Evolutionary conservation across 2,888 invertebrate species (phyloP).

Genomic region (Drosophila dives): DNA sequence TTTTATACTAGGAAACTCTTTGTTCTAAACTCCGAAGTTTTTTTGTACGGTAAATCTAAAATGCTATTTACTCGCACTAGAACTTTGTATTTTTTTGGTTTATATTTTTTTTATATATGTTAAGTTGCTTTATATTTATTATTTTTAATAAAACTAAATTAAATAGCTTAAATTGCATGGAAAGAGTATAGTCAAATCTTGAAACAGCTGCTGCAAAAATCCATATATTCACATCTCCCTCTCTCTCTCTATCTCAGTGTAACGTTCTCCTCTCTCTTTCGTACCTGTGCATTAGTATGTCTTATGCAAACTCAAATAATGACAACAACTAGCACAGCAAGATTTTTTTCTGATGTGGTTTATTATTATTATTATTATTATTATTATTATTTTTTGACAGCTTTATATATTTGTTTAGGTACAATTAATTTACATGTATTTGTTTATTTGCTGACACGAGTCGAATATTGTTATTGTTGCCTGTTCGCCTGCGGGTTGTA

Average conservation of each 20-base stretch:
- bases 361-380: conserved; percentile 54
- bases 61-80: neutral
- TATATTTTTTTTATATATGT: neutral
- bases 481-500: conserved; percentile 49
- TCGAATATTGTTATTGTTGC: conserved; percentile 23
- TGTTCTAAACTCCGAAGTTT: neutral
- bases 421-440: conserved; percentile 7
- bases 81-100: neutral
- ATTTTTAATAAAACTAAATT: neutral
- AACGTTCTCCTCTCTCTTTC: neutral
- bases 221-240: neutral
- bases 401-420: conserved; percentile 41
- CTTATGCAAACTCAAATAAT: neutral
- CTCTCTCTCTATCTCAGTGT: neutral
- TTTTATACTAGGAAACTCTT: neutral
- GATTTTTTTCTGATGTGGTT: conserved; percentile 54
- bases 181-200: neutral
- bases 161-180: neutral
- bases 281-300: neutral
- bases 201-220: neutral
- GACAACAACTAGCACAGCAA: conserved; percentile 10
- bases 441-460: conserved; percentile 57
- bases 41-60: neutral
- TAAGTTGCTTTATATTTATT: neutral
- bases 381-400: conserved; percentile 29